Evolutionary conservation across 30 jellyfish, hydroid and myxozoan genomes (phyloP).

Genomic region (Hydractinia echinata): DNA sequence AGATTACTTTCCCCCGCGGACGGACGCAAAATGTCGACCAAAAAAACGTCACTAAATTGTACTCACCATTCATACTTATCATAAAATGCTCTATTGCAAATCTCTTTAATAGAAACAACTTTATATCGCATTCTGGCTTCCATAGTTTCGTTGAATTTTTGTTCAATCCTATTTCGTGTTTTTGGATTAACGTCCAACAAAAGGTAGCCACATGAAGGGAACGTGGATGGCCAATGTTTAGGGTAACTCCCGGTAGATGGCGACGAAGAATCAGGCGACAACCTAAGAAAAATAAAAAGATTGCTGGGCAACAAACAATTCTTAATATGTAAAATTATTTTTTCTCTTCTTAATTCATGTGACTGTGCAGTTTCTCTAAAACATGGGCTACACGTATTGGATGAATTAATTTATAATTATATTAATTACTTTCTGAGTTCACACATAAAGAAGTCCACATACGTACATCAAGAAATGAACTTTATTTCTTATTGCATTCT

Average conservation of each 20-base stretch:
- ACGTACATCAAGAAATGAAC: too few species aligned
- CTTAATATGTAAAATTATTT: too few species aligned
- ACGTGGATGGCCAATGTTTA: constrained; percentile 4
- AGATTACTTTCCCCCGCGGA: not conserved
- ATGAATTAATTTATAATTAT: too few species aligned
- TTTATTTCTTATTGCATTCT: too few species aligned
- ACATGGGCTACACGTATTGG: too few species aligned
- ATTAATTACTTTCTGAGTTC: too few species aligned
- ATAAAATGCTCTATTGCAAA: constrained; percentile 16
- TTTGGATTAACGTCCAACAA: not conserved
- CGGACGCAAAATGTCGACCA: not conserved
- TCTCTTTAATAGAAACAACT: constrained; percentile 6
- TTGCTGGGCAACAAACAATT: too few species aligned
- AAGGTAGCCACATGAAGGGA: constrained; percentile 1
- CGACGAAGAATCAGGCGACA: not conserved
- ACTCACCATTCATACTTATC: not conserved
- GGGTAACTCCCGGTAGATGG: not conserved
- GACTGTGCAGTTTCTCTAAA: too few species aligned
- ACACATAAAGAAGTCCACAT: too few species aligned
- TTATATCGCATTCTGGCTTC: not conserved
- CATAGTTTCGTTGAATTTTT: not conserved
- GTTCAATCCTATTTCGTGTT: not conserved
- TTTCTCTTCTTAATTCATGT: too few species aligned
- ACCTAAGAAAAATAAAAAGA: too few species aligned
- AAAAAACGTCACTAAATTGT: not conserved